Evolutionary conservation across 2,888 invertebrate species (phyloP).

Genomic region (Thumatha senex): DNA sequence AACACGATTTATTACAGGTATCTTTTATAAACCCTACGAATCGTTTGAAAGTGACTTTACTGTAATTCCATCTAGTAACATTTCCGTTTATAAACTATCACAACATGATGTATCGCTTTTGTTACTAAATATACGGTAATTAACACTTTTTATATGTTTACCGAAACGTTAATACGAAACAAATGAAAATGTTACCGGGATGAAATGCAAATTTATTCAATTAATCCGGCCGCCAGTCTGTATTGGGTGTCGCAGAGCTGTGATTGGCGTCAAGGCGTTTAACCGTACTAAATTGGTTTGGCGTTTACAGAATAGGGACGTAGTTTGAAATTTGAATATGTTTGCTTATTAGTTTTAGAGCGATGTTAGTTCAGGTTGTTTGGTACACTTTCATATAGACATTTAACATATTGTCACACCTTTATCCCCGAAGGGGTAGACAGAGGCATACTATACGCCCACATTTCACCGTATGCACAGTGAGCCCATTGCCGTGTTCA

Average conservation of each 20-base stretch:
- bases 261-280: conserved; percentile 78
- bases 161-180: conserved; percentile 65
- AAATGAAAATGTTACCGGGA: conserved; percentile 74
- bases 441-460: too few species aligned
- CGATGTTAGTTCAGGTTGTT: conserved; percentile 33
- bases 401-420: conserved; percentile 13
- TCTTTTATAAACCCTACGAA: too few species aligned
- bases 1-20: too few species aligned
- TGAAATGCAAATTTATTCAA: conserved; percentile 82
- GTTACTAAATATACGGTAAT: background rate
- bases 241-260: conserved; percentile 75
- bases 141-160: conserved; percentile 2
- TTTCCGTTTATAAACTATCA: too few species aligned
- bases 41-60: too few species aligned
- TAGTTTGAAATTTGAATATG: conserved; percentile 62
- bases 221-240: conserved; percentile 73
- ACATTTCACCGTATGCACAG: too few species aligned
- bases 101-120: background rate
- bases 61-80: too few species aligned
- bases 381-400: conserved; percentile 26
- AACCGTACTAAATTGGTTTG: conserved; percentile 64
- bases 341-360: conserved; percentile 65
- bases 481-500: too few species aligned
- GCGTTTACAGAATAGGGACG: conserved; percentile 59
- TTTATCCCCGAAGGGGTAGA: too few species aligned